Percentiles rank a stretch among this genome's conserved stretches.
Evolutionary conservation across 2,113 vertebrate genomes (phyloP).

Genomic region (Theropithecus gelada): DNA sequence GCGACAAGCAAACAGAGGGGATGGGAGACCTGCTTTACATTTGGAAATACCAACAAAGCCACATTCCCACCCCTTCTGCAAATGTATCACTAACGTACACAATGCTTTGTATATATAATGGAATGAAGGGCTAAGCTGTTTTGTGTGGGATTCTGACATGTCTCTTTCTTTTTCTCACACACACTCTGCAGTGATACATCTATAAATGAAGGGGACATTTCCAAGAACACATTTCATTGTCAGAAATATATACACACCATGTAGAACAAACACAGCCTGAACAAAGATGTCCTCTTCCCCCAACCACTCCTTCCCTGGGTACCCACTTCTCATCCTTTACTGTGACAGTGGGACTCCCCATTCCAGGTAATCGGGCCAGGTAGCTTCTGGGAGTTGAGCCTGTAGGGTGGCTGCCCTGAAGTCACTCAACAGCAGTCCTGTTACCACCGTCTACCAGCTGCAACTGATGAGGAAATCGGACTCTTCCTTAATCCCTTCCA

Average conservation of each 20-base stretch:
- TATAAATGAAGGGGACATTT: slow-evolving; percentile 43
- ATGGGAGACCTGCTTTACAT: slow-evolving; percentile 71
- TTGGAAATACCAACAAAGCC: slow-evolving; percentile 77
- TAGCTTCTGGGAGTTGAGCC: neutral
- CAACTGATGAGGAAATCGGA: neutral
- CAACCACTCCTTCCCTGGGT: neutral
- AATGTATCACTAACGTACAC: slow-evolving; percentile 37
- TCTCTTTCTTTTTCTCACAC: neutral
- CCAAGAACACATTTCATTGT: slow-evolving; percentile 16
- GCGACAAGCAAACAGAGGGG: slow-evolving; percentile 6
- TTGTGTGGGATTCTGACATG: slow-evolving; percentile 25
- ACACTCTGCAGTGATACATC: neutral
- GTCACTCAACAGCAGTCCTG: neutral
- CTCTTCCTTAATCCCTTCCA: neutral
- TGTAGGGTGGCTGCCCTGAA: neutral
- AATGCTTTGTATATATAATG: slow-evolving; percentile 46
- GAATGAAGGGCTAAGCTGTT: slow-evolving; percentile 47
- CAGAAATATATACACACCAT: neutral
- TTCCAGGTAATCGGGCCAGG: neutral
- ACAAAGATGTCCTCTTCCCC: neutral
- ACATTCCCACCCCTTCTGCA: slow-evolving; percentile 57
- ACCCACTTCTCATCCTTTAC: neutral
- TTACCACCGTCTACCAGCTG: neutral
- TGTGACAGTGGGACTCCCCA: neutral
- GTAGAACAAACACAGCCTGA: neutral